These are phyloP conservation scores for Margaritifera margaritifera DNA, from an alignment of 2,888 invertebrate genomes.

Conservation along the genomic window DNA sequence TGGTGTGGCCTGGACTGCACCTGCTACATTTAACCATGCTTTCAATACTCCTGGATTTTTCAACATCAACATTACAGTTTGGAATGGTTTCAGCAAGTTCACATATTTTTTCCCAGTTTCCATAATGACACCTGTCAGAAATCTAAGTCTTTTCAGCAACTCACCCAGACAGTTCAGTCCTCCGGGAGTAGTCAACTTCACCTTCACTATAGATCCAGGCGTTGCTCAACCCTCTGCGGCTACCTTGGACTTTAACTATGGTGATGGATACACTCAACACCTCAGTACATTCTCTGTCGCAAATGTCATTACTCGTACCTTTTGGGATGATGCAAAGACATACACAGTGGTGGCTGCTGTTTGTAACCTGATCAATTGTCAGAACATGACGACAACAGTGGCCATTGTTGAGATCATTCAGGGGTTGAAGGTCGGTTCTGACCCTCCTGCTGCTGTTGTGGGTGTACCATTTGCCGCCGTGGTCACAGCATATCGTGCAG, in stretches of 20 bases:
- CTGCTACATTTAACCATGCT: conserved; percentile 27
- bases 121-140: conserved; percentile 45
- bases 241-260: conserved; percentile 43
- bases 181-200: conserved; percentile 34
- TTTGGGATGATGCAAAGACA: conserved; percentile 26
- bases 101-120: conserved; percentile 16
- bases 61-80: conserved; percentile 31
- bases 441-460: conserved; percentile 33
- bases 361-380: conserved; percentile 41
- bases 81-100: conserved; percentile 38
- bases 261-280: conserved; percentile 32
- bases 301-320: conserved; percentile 12
- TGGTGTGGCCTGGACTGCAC: conserved; percentile 9
- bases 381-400: conserved; percentile 27
- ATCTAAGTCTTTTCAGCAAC: conserved; percentile 23
- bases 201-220: conserved; percentile 8
- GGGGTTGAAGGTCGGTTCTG: conserved; percentile 26
- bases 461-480: neutral
- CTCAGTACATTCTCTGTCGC: conserved; percentile 25
- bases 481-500: conserved; percentile 2
- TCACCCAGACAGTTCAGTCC: conserved; percentile 31
- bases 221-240: conserved; percentile 51
- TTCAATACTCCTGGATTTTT: conserved; percentile 42
- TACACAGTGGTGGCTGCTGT: conserved; percentile 37
- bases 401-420: conserved; percentile 45